Conservation (phyloP, 2,113 vertebrate genomes). For the Apodemus sylvaticus region DNA sequence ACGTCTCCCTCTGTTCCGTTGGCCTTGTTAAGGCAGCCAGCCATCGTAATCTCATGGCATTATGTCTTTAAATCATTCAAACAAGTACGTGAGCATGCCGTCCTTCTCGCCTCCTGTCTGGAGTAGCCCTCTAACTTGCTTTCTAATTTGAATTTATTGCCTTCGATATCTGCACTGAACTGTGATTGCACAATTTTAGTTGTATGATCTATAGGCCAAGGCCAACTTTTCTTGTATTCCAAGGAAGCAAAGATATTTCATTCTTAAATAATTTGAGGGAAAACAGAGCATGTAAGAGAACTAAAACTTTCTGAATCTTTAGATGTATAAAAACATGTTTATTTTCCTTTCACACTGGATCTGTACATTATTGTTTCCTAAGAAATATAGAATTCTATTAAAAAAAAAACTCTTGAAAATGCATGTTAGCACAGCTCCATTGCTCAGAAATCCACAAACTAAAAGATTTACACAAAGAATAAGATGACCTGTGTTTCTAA, state of each 20-base stretch:
- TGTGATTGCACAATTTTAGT: slow-evolving; percentile 44
- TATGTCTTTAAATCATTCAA: not conserved
- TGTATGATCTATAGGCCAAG: slow-evolving; percentile 25
- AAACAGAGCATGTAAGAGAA: not conserved
- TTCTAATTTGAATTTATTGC: slow-evolving; percentile 56
- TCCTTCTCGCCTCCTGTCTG: not conserved
- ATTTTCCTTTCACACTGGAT: not conserved
- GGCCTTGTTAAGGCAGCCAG: slow-evolving; percentile 16
- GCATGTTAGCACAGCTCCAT: not conserved
- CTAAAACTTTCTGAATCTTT: not conserved
- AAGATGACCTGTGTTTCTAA: slow-evolving; percentile 49
- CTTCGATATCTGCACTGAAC: not conserved
- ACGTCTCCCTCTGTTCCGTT: slow-evolving; percentile 1
- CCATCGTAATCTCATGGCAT: not conserved
- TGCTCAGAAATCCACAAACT: not conserved
- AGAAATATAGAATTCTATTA: not conserved
- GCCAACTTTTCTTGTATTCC: not conserved
- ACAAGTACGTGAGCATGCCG: not conserved
- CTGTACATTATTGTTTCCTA: slow-evolving; percentile 5
- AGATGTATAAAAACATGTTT: not conserved
- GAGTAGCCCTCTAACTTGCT: not conserved
- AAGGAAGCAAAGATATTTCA: slow-evolving; percentile 2
- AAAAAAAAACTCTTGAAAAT: not conserved
- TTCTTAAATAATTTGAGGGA: not conserved
- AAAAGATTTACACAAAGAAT: not conserved